phyloP scores from a whole-genome alignment of 2,888 invertebrate genomes.

The Epistrophella euchroma region DNA sequence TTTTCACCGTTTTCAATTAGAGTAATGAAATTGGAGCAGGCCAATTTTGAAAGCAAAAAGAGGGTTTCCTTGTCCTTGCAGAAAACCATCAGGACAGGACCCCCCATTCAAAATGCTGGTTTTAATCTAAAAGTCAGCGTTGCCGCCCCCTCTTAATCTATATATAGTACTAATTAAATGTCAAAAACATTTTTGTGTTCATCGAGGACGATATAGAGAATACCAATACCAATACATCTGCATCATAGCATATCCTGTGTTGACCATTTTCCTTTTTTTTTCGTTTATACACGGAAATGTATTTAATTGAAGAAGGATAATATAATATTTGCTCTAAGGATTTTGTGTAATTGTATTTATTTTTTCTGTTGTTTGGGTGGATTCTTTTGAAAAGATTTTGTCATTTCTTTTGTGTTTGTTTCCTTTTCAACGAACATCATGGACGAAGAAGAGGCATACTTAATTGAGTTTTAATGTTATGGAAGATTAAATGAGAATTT shows the following conservation, averaged over 20 bases:
- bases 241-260: conserved; percentile 1
- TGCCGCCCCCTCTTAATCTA: conserved; percentile 33
- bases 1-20: conserved; percentile 69
- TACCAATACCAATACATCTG: conserved; percentile 12
- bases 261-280: conserved; percentile 23
- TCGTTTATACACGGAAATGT: conserved; percentile 34
- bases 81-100: neutral
- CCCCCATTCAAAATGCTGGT: neutral
- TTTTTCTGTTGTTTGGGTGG: conserved; percentile 9
- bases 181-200: conserved; percentile 48
- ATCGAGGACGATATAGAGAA: neutral
- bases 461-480: conserved; percentile 68
- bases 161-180: conserved; percentile 67
- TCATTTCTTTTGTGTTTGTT: neutral
- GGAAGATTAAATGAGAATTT: conserved; percentile 58
- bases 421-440: neutral
- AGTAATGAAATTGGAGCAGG: conserved; percentile 74
- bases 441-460: neutral
- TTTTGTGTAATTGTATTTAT: conserved; percentile 63
- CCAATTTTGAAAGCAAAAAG: conserved; percentile 44
- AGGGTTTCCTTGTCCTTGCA: conserved; percentile 14
- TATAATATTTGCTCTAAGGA: conserved; percentile 65
- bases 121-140: neutral
- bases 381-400: conserved; percentile 44
- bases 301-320: conserved; percentile 64